Evolutionary conservation across 2,888 invertebrate species (phyloP), one percentile per base, ranked within the genome.

Genomic region (Furcula furcula): DNA sequence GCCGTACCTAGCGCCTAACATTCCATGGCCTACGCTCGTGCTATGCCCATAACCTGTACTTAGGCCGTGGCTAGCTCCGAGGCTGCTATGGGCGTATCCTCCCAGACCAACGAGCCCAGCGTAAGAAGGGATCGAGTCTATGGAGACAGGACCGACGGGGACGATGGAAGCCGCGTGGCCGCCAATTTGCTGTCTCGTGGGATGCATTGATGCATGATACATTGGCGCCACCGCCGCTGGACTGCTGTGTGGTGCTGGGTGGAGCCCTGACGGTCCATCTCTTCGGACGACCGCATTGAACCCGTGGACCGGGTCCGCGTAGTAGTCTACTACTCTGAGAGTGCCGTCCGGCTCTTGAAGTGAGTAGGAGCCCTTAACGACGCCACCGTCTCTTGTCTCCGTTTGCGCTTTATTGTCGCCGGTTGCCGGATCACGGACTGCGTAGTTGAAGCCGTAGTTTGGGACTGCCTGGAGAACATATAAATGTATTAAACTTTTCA

Each of bases 211-310:
- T 7, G 38, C 43, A 9, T 29, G 31, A 1, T 31, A 49, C 2
- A 43, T 28, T 0, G 46, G 42, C 4, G 41, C 41, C 1, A 45
- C 37, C 1, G 51, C 39, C 6, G 50, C 14, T 20, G 56, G 52
- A 28, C 56, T 62, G 22, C 32, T 40, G 0, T 57, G 31, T 2
- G 62, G 29, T 0, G 57, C 57, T 7, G 53, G 42, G 2, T 57
- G 44, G 2, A 59, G 86, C 0, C 45, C 71, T 0, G 81, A 81
- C 1, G 73, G 65, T 1, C 88, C 88, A 13, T 86, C 46, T 19
- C 83, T 67, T 36, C 83, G 84, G 22, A 89, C 87, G n/a, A 79
- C 72, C 0, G 89, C 89, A 63, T 88, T 85, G 72, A 88, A 89
- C 1, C 88, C 88, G 0, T 69, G 64, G 16, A 76, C 65, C 1